Conservation (phyloP, 2,113 vertebrate species). For the Chelonoidis abingdonii region DNA sequence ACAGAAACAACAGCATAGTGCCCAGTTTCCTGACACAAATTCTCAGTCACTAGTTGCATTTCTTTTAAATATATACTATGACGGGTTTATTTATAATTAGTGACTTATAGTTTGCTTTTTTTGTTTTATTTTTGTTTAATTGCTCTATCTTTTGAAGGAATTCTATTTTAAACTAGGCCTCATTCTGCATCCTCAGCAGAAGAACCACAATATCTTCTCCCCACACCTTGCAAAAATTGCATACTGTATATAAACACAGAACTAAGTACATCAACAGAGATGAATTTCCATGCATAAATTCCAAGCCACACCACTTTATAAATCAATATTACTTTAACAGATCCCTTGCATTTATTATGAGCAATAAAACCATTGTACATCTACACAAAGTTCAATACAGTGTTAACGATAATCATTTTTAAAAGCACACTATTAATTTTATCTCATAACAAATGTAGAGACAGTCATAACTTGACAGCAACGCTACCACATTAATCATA, state of each 20-base stretch:
- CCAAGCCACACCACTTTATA: not conserved
- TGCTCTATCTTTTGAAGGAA: not conserved
- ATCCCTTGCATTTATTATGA: conserved; percentile 27
- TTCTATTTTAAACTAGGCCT: not conserved
- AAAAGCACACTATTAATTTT: conserved; percentile 47
- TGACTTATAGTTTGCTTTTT: not conserved
- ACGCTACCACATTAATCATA: conserved; percentile 36
- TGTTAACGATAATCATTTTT: conserved; percentile 27
- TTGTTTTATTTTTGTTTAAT: not conserved
- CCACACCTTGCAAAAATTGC: not conserved
- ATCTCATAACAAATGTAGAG: conserved; percentile 38
- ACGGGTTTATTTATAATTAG: not conserved
- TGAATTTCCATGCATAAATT: conserved; percentile 18
- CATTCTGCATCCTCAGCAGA: not conserved
- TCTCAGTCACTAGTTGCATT: conserved; percentile 2
- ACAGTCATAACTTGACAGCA: conserved; percentile 24
- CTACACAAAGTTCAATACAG: conserved; percentile 31
- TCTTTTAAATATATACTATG: not conserved
- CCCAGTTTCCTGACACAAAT: not conserved
- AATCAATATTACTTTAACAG: conserved; percentile 23
- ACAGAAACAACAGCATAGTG: not conserved
- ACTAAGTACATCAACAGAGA: not conserved
- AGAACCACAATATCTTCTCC: not conserved
- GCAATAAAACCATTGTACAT: conserved; percentile 11
- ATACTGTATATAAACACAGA: not conserved